A percentile compares a stretch with the other conserved stretches of the same genome.
These are phyloP conservation scores for Paralichthys olivaceus DNA, from an alignment of 2,113 vertebrate genomes.

Conservation along the genomic window DNA sequence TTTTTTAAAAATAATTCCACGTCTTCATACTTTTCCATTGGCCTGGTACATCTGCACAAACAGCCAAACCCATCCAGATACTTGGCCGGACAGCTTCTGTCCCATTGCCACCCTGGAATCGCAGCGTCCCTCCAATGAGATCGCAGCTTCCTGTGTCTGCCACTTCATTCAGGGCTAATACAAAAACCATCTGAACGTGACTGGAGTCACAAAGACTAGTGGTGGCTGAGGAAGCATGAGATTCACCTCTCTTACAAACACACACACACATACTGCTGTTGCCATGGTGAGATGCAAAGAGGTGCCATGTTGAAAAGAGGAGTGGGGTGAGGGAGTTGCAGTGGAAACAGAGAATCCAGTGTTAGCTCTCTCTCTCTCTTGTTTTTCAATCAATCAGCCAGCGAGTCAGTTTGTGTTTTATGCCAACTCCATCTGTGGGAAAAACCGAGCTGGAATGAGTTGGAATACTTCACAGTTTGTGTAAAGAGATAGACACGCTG, in stretches of 20 bases:
- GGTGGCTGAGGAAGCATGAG: constrained; percentile 64
- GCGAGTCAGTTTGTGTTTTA: constrained; percentile 46
- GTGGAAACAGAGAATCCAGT: constrained; percentile 81
- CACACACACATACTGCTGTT: constrained; percentile 56
- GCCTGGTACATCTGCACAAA: constrained; percentile 32
- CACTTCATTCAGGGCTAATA: constrained; percentile 66
- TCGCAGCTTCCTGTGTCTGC: constrained; percentile 58
- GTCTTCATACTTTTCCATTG: constrained; percentile 51
- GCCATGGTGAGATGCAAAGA: constrained; percentile 83
- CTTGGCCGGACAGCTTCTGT: constrained; percentile 46
- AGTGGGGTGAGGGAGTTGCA: constrained; percentile 69
- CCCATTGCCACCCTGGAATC: constrained; percentile 47
- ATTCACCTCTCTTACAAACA: constrained; percentile 60
- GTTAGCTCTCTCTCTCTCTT: constrained; percentile 60
- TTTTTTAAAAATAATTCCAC: constrained; percentile 14
- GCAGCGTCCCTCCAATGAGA: constrained; percentile 57
- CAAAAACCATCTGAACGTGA: constrained; percentile 78
- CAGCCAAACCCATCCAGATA: constrained; percentile 33
- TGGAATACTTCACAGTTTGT: constrained; percentile 26
- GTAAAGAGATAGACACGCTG: constrained; percentile 32
- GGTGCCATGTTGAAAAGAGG: constrained; percentile 78
- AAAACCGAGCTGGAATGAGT: constrained; percentile 36
- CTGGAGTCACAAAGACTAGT: constrained; percentile 65
- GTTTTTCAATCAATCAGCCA: constrained; percentile 71
- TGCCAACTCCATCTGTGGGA: constrained; percentile 65